Conservation (phyloP, 2,888 invertebrate species). For the Parnassius apollo region DNA sequence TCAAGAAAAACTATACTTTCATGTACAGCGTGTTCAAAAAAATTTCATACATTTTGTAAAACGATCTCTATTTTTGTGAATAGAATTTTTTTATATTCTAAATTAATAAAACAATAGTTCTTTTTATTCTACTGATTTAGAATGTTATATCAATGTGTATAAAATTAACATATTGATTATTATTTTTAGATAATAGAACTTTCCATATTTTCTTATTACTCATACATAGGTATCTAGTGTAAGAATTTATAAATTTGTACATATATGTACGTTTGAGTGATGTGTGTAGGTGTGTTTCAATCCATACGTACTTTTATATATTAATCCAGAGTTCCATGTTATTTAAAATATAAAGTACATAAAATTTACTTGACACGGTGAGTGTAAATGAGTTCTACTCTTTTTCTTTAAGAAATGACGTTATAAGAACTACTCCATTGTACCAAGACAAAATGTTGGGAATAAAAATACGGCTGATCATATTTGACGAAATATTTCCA, state of each 20-base stretch:
- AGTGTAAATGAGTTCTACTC: too few relatives aligned
- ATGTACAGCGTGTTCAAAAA: constrained; percentile 22
- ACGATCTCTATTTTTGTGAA: constrained; percentile 25
- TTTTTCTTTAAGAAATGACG: too few relatives aligned
- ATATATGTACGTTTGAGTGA: constrained; percentile 39
- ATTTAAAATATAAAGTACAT: constrained; percentile 14
- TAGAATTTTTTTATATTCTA: constrained; percentile 18
- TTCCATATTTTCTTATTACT: constrained; percentile 33
- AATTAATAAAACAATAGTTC: constrained; percentile 23
- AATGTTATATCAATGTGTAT: constrained; percentile 20
- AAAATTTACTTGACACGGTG: not conserved
- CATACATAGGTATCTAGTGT: constrained; percentile 30
- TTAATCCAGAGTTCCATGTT: constrained; percentile 23
- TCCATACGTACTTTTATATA: constrained; percentile 28
- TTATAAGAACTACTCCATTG: too few relatives aligned
- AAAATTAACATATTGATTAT: constrained; percentile 16
- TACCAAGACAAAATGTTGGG: too few relatives aligned
- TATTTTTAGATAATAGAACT: constrained; percentile 23
- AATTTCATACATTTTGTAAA: constrained; percentile 9
- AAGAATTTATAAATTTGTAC: constrained; percentile 37
- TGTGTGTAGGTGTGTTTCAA: constrained; percentile 37
- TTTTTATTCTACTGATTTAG: constrained; percentile 15
- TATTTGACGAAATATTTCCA: too few relatives aligned
- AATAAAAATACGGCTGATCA: too few relatives aligned
- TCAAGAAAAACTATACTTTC: not conserved